Base-by-base conservation (phyloP, 2,888 invertebrate genomes). In the Drosophila kambysellisi region DNA sequence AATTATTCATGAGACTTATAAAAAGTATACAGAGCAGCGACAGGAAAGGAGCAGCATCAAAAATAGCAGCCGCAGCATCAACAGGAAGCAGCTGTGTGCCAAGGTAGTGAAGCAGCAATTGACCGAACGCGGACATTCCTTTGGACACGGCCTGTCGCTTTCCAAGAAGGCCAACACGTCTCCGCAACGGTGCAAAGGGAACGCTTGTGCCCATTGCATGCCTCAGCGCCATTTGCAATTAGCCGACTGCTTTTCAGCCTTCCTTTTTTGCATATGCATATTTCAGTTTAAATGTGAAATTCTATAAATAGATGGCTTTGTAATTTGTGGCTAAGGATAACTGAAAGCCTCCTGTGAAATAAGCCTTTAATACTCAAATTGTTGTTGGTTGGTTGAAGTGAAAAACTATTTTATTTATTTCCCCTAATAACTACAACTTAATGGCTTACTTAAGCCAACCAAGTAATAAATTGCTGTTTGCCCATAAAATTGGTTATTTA, bases 1-100 rank as follows among this genome's bases (percentile, higher is more conserved):
- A 91, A 91, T 91, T 82, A 91, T 91, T 91, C 89, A 91, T 91
- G 82, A 88, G 82, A 58, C 69, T 83, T 87, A 91, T 91, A 82
- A 91, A 89, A 70, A 29, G 25, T 12, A 12, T 17, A 77, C 65
- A 17, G 35, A 63, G 70, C 52, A 51, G 41, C 33, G 61, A 43
- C 32, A 61, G 59, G 20, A 25, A 60, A 65, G 37, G 30, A 51
- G 43, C 35, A 62, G 25, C 59, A 29, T 11, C 9, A 66, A 46
- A 30, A 64, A 53, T 57, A 65, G 56, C 60, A 67, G 32, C 35
- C 43, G 41, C 41, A 63, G 15, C 56, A 35, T 15, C 35, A 57
- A 65, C 63, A 57, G 62, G 73, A 70, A 72, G 70, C 74, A 74
- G 74, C 58, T 69, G 65, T 51, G 79, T 32, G 68, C 54, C 41